These are phyloP conservation scores for Serilophus lunatus DNA, from an alignment of 2,113 vertebrate species.

Conservation along the genomic window DNA sequence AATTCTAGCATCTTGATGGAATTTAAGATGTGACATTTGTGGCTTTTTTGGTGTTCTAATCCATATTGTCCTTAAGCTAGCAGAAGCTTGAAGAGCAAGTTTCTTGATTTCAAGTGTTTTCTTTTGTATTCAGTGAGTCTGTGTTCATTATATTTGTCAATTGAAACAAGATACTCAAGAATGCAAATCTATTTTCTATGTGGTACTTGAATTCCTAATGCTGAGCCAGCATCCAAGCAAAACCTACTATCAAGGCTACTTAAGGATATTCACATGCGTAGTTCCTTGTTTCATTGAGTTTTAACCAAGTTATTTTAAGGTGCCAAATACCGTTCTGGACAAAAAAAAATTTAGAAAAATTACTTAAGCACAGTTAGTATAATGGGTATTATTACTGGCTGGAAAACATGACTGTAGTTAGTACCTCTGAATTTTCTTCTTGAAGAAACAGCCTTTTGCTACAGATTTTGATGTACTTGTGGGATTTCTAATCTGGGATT, in stretches of 20 bases:
- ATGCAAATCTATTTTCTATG: constrained; percentile 28
- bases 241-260: neutral
- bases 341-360: neutral
- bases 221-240: neutral
- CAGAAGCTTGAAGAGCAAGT: neutral
- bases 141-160: neutral
- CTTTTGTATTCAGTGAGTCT: neutral
- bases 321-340: neutral
- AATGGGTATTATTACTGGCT: neutral
- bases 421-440: neutral
- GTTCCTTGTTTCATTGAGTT: neutral
- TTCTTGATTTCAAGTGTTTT: neutral
- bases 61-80: neutral
- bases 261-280: neutral
- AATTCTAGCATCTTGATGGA: neutral
- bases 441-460: neutral
- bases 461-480: too few relatives aligned
- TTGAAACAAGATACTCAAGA: neutral
- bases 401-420: neutral
- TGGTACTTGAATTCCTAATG: constrained; percentile 35
- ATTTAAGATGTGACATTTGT: neutral
- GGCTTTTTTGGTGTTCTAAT: neutral
- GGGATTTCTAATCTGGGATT: neutral
- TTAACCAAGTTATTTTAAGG: neutral
- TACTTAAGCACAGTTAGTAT: neutral